These are phyloP conservation scores for Caradrina clavipalpis DNA, from an alignment of 2,888 invertebrate genomes.

Conservation along the genomic window DNA sequence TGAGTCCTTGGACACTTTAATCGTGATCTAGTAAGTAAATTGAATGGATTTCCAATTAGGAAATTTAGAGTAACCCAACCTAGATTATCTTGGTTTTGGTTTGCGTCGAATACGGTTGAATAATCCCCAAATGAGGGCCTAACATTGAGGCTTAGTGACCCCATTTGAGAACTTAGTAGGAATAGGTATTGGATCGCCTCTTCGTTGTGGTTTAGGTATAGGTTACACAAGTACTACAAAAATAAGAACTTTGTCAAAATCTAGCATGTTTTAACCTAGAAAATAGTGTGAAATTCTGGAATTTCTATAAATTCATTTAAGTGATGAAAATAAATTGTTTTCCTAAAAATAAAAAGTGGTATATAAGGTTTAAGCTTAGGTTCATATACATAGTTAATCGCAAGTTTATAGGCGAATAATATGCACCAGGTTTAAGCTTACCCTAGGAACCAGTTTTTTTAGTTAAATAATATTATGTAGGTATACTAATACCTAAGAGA, in stretches of 20 bases:
- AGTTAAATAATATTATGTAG: too few species aligned
- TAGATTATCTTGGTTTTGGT: constrained; percentile 31
- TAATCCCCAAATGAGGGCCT: constrained; percentile 23
- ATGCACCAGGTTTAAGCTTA: constrained; percentile 35
- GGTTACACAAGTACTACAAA: neutral
- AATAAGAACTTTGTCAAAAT: neutral
- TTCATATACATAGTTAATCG: constrained; percentile 9
- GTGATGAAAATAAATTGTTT: too few species aligned
- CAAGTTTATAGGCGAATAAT: constrained; percentile 32
- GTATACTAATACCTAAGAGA: neutral
- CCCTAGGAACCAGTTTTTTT: too few species aligned
- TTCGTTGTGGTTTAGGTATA: neutral
- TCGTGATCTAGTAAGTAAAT: constrained; percentile 7
- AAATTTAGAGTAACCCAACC: constrained; percentile 17
- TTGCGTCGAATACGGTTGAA: constrained; percentile 13
- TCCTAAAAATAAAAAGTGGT: too few species aligned
- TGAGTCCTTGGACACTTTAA: too few species aligned
- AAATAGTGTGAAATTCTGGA: too few species aligned
- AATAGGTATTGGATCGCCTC: constrained; percentile 9
- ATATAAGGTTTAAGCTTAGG: constrained; percentile 2
- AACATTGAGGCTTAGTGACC: constrained; percentile 11
- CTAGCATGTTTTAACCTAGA: neutral
- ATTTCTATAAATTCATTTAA: too few species aligned
- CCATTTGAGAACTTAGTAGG: constrained; percentile 1
- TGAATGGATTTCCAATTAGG: constrained; percentile 32